Conservation (phyloP, 2,888 invertebrate genomes). For the Euspilapteryx auroguttella region DNA sequence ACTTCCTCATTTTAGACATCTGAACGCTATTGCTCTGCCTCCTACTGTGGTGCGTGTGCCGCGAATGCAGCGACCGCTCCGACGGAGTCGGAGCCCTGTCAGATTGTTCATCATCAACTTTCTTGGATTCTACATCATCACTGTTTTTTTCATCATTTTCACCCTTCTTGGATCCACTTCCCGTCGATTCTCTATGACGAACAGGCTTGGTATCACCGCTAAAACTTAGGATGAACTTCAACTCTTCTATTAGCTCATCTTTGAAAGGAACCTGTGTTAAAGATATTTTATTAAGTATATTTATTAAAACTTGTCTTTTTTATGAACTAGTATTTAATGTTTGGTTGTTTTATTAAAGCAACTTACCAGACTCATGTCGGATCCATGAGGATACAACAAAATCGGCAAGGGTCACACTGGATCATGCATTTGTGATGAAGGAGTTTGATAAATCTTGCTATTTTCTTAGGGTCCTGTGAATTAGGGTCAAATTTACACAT, state of each 20-base stretch:
- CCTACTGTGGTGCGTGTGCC: constrained; percentile 33
- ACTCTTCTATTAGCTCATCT: constrained; percentile 69
- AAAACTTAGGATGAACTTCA: constrained; percentile 72
- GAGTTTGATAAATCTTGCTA: too few species aligned
- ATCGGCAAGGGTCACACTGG: constrained; percentile 17
- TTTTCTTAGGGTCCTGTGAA: too few species aligned
- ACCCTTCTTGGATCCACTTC: constrained; percentile 26
- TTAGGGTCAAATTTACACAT: too few species aligned
- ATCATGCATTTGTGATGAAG: constrained; percentile 25
- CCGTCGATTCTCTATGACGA: constrained; percentile 41
- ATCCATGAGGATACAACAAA: too few species aligned
- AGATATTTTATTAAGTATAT: too few species aligned
- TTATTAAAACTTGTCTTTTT: too few species aligned
- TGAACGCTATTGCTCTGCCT: constrained; percentile 43
- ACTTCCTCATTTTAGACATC: constrained; percentile 39
- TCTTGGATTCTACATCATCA: constrained; percentile 17
- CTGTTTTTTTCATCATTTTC: constrained; percentile 16
- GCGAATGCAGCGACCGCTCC: constrained; percentile 32
- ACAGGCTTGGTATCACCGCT: constrained; percentile 71
- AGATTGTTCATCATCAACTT: constrained; percentile 17
- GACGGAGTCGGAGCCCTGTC: constrained; percentile 30
- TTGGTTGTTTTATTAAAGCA: too few species aligned
- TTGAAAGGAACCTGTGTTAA: constrained; percentile 62
- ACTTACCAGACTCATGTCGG: too few species aligned
- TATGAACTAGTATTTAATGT: too few species aligned